Evolutionary conservation across 2,797 vertebrate species (phyloP).

Genomic region (Sylvilagus floridanus): DNA sequence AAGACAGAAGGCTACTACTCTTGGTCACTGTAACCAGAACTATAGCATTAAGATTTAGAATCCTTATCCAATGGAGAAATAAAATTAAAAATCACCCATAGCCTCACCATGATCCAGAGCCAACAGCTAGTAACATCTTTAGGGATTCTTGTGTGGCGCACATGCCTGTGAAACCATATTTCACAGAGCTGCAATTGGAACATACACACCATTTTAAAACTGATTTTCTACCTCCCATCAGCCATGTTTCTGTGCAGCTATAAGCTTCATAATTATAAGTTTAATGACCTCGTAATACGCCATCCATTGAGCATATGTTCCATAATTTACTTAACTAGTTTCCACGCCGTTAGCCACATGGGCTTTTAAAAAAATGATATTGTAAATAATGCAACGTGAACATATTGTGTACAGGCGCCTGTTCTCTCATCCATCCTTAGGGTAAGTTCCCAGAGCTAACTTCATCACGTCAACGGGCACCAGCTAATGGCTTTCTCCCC

Average conservation of each 20-base stretch:
- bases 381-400: constrained; percentile 52
- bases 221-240: neutral
- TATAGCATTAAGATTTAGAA: neutral
- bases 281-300: constrained; percentile 73
- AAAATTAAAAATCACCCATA: neutral
- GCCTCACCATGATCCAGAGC: neutral
- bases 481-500: neutral
- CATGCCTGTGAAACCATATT: neutral
- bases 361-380: constrained; percentile 64
- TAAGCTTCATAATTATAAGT: constrained; percentile 60
- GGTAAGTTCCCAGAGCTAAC: neutral
- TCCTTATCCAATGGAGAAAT: neutral
- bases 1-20: neutral
- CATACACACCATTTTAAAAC: neutral
- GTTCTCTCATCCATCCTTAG: constrained; percentile 27
- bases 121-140: neutral
- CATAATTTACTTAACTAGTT: constrained; percentile 71
- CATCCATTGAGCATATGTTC: constrained; percentile 68
- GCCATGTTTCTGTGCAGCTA: constrained; percentile 50
- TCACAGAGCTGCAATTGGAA: neutral
- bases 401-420: neutral
- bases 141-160: neutral
- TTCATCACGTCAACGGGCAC: neutral
- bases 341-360: constrained; percentile 64
- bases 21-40: neutral